phyloP scores from a whole-genome alignment of 1,140 invertebrate genomes.

The Cotesia chilonis region DNA sequence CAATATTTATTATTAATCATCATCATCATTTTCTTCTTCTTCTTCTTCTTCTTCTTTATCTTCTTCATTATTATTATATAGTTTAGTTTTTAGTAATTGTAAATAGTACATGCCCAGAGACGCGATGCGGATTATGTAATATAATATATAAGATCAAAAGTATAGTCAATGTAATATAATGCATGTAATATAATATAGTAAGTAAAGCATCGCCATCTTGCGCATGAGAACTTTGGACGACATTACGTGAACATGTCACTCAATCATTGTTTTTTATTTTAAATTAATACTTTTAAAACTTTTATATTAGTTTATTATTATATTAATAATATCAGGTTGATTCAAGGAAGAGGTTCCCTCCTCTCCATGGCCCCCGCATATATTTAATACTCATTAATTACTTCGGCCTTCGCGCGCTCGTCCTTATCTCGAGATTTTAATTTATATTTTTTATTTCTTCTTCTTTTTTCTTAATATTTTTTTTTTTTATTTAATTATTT shows the following conservation, averaged over 20 bases:
- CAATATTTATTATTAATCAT: neutral
- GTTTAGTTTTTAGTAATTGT: too few species aligned
- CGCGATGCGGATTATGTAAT: conserved; percentile 22
- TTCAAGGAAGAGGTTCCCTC: conserved; percentile 61
- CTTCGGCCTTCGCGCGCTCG: conserved; percentile 46
- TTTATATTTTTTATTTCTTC: conserved; percentile 44
- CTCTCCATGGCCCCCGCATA: conserved; percentile 64
- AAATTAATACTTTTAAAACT: too few species aligned
- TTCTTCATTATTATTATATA: neutral
- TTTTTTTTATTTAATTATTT: conserved; percentile 25
- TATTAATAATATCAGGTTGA: conserved; percentile 40
- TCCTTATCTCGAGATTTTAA: conserved; percentile 45
- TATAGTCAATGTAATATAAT: conserved; percentile 30
- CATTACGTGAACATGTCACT: conserved; percentile 35
- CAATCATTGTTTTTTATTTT: conserved; percentile 33
- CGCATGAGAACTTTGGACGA: conserved; percentile 30
- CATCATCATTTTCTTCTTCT: neutral
- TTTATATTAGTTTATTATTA: conserved; percentile 38
- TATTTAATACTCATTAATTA: conserved; percentile 65
- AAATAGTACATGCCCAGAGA: neutral
- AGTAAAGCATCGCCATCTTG: conserved; percentile 24
- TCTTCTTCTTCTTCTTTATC: neutral
- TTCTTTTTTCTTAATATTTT: conserved; percentile 48
- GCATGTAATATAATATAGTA: conserved; percentile 31
- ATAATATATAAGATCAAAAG: conserved; percentile 15